Conservation (phyloP, 1,140 invertebrate genomes). For the Caligus rogercresseyi region DNA sequence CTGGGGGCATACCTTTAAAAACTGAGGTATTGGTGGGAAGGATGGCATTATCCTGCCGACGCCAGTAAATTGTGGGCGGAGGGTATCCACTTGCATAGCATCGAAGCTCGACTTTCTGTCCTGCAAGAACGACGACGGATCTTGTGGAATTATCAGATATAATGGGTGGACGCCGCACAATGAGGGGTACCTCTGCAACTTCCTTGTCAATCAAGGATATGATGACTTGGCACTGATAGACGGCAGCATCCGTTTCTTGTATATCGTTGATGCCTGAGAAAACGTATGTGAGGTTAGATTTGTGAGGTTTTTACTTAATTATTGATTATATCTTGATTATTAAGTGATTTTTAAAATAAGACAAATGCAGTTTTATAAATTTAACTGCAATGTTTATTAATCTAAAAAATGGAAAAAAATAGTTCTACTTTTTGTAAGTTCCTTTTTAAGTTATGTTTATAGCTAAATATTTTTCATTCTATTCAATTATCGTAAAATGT, state of each 20-base stretch:
- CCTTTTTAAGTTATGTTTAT: too few relatives aligned
- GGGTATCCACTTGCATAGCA: conserved; percentile 57
- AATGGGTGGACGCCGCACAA: conserved; percentile 63
- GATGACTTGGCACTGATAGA: conserved; percentile 67
- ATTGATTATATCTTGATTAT: too few relatives aligned
- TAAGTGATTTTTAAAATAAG: conserved; percentile 13
- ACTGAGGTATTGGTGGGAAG: conserved; percentile 68
- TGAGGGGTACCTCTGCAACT: conserved; percentile 58
- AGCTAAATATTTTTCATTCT: too few relatives aligned
- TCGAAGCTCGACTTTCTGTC: conserved; percentile 54
- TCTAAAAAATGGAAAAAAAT: too few relatives aligned
- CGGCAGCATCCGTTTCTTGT: conserved; percentile 76
- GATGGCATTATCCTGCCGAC: conserved; percentile 77
- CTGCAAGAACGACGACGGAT: conserved; percentile 61
- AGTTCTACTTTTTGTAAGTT: too few relatives aligned
- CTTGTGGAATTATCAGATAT: conserved; percentile 82
- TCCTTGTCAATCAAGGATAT: conserved; percentile 57
- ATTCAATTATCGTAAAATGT: too few relatives aligned
- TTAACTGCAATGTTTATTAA: too few relatives aligned
- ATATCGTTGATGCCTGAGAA: conserved; percentile 58
- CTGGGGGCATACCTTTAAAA: conserved; percentile 32
- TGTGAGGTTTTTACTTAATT: too few relatives aligned
- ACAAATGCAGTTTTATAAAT: conserved; percentile 18
- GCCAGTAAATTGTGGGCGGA: conserved; percentile 63
- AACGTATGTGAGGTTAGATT: too few relatives aligned